Evolutionary conservation across 2,797 vertebrate species (phyloP), one percentile per base, ranked within the genome.

Genomic region (Rhodeus uyekii): DNA sequence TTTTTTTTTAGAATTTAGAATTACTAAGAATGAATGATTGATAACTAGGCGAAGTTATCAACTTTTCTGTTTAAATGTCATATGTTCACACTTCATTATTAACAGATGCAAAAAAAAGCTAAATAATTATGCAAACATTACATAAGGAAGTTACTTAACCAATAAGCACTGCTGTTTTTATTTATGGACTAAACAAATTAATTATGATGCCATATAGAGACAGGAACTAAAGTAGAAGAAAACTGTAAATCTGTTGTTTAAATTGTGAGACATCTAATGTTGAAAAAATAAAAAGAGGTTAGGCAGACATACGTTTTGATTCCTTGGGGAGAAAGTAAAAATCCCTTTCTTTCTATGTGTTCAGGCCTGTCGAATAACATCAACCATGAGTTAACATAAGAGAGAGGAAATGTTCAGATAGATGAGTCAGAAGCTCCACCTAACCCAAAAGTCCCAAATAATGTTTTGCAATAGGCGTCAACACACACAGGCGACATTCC

Each of bases 341-440:
- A 53, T n/a, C 9, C 24, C 12, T 32, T 18, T 42, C 8, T 27
- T n/a, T 48, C 5, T 42, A 9, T 36, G 14, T 72, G 78, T 58
- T 44, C 29, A 72, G 67, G 29, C 58, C 58, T 63, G 55, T 19
- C 27, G 38, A 63, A 44, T n/a, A 9, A 50, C 44, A 50, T 50
- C 46, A 50, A 50, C 34, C 36, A n/a, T n/a, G 13, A 65, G 1
- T 60, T 74, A 58, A 39, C n/a, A 58, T 1, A 27, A 27, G 16
- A 7, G 2, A 19, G 50, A 58, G 4, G n/a, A 34, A 39, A 76
- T 8, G 55, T 76, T 39, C 1, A 29, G 24, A 44, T 3, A 71
- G 5, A 38, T 61, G 39, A 61, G 78, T 61, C 78, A 61, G 55
- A 63, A 29, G 55, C 53, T 72, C 55, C 53, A 63, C 78, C 68